These are phyloP conservation scores for Chelonus formosanus DNA, from an alignment of 2,888 invertebrate genomes.

Conservation along the genomic window DNA sequence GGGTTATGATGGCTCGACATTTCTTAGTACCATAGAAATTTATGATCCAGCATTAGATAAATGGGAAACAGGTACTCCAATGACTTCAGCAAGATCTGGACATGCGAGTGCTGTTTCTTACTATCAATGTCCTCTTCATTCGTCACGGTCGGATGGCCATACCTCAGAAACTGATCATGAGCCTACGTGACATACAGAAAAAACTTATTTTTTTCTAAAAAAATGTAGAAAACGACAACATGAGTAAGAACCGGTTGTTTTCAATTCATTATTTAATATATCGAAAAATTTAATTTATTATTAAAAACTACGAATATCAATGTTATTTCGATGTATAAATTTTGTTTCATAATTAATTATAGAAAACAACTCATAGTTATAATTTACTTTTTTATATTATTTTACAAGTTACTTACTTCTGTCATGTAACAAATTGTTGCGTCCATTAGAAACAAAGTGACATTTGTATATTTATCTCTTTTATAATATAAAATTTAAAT, in stretches of 20 bases:
- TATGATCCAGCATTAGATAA: conserved; percentile 81
- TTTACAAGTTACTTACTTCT: neutral
- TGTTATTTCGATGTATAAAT: neutral
- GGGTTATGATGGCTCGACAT: conserved; percentile 88
- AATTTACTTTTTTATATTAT: conserved; percentile 1
- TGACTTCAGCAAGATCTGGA: conserved; percentile 88
- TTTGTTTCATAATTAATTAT: neutral
- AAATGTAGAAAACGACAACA: conserved; percentile 34
- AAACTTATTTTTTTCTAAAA: conserved; percentile 21
- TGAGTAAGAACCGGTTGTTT: conserved; percentile 25
- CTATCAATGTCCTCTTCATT: conserved; percentile 71
- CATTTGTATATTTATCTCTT: conserved; percentile 6
- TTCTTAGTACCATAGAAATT: conserved; percentile 87
- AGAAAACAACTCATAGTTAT: neutral
- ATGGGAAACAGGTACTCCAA: conserved; percentile 81
- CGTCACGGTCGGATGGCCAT: conserved; percentile 58
- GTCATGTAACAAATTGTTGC: neutral
- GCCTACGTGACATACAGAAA: conserved; percentile 46
- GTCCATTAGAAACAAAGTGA: conserved; percentile 7
- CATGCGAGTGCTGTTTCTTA: conserved; percentile 92
- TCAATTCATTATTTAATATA: conserved; percentile 5
- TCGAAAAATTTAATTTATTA: neutral
- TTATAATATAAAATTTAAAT: conserved; percentile 2
- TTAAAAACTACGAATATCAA: neutral
- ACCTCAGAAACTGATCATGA: conserved; percentile 41